Percentiles rank a stretch among this genome's conserved stretches.
Evolutionary conservation across 2,797 vertebrate genomes (phyloP).

Genomic region (Sarcophilus harrisii): DNA sequence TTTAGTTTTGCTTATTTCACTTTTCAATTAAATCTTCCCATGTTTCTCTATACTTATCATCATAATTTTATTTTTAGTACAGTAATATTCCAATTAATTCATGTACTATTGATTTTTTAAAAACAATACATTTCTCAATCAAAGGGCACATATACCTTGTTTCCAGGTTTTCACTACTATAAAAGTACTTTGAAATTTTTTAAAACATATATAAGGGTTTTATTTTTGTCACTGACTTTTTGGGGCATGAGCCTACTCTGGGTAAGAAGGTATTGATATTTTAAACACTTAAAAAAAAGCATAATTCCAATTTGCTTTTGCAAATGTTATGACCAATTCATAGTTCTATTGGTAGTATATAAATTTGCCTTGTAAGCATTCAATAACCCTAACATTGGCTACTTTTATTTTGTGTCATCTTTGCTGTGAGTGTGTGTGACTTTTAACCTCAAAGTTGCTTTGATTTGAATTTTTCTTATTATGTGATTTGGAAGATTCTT

Average conservation of each 20-base stretch:
- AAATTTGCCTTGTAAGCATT: not conserved
- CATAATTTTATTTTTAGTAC: not conserved
- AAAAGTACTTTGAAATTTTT: not conserved
- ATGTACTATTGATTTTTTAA: not conserved
- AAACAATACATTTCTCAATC: not conserved
- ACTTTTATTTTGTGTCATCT: not conserved
- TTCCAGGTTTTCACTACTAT: not conserved
- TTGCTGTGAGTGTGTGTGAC: not conserved
- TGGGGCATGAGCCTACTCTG: not conserved
- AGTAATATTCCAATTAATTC: not conserved
- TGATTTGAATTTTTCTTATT: not conserved
- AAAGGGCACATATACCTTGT: not conserved
- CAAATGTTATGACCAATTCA: not conserved
- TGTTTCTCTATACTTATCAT: not conserved
- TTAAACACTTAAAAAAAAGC: not conserved
- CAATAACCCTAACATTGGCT: not conserved
- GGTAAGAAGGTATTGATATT: not conserved
- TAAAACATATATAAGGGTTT: not conserved
- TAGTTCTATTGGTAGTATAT: not conserved
- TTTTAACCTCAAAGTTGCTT: not conserved
- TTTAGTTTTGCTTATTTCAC: not conserved
- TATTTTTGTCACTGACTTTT: not conserved
- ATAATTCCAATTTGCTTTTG: not conserved
- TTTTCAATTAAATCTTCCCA: not conserved
- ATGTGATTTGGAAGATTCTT: not conserved